Evolutionary conservation across 2,888 invertebrate species (phyloP), one percentile per base, ranked within the genome.

Genomic region (Hanleya hanleyi): DNA sequence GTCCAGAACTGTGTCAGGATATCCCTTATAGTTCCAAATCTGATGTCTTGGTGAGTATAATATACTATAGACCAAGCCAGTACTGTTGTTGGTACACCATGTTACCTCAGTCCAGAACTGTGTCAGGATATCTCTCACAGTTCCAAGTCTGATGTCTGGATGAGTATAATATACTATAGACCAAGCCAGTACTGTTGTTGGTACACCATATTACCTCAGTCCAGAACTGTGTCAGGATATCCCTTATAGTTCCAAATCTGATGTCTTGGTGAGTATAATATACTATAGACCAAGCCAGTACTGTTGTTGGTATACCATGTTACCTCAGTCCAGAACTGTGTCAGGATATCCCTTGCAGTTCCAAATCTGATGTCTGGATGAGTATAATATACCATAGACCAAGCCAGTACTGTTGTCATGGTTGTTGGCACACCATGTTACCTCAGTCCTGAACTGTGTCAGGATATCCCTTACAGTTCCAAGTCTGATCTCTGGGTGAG

Each of bases 151-250:
- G 89, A 89, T 77, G 83, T 89, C 62, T 89, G 89, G 89, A 89
- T 88, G 77, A 75, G 84, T 74, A 6, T 15, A 22, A 5, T 51
- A n/a, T 35, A 89, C 89, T 6, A 12, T 89, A 29, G 89, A 89
- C 77, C 79, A 87, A 26, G 88, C 89, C 6, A 86, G 85, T 69
- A 89, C 89, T 0, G 87, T 89, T 47, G 88, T 89, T 12, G 89
- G 89, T 1, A 89, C 89, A 1, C 89, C 89, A 3, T 84, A 86
- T 50, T 89, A 89, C 71, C 83, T 89, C 1, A 89, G 89, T 74
- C 89, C 89, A n/a, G 89, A 89, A 71, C 80, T 89, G 68, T 89
- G 89, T 74, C 88, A 89, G 70, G 89, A 89, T 73, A 86, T 88
- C 65, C 89, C 89, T 2, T 89, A 89, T 78, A 87, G 85, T 65